Conservation (phyloP, 2,888 invertebrate genomes). For the Tipula unca region DNA sequence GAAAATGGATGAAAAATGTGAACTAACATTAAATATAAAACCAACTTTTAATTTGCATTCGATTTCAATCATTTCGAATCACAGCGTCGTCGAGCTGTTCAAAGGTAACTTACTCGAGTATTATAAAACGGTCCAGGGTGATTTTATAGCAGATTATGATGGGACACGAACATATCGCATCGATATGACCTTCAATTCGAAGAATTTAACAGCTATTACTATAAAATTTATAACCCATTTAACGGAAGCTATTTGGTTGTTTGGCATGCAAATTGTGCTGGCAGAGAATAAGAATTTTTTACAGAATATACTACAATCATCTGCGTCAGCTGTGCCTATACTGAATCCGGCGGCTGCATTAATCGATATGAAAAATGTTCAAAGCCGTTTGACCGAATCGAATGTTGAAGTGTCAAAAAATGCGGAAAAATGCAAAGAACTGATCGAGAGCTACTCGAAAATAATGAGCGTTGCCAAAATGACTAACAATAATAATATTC, state of each 20-base stretch:
- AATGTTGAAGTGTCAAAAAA: constrained; percentile 29
- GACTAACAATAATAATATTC: neutral
- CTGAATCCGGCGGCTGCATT: constrained; percentile 30
- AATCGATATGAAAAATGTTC: constrained; percentile 34
- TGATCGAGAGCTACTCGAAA: constrained; percentile 25
- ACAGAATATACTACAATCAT: neutral
- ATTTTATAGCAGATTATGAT: constrained; percentile 29
- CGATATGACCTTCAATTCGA: constrained; percentile 33
- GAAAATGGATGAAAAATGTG: constrained; percentile 30
- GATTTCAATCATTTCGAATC: constrained; percentile 34
- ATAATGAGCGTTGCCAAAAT: neutral
- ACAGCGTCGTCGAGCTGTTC: constrained; percentile 36
- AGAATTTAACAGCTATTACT: constrained; percentile 22
- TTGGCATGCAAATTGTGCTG: constrained; percentile 31
- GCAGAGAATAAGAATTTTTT: constrained; percentile 33
- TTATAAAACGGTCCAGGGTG: constrained; percentile 34
- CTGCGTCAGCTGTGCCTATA: constrained; percentile 27
- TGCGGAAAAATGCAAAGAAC: constrained; percentile 33
- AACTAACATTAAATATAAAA: constrained; percentile 31
- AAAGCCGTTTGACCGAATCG: constrained; percentile 31
- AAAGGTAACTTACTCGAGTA: constrained; percentile 34
- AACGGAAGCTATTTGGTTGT: constrained; percentile 28
- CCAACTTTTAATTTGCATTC: constrained; percentile 33
- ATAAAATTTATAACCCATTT: neutral
- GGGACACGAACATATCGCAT: constrained; percentile 33